Evolutionary conservation across 2,888 invertebrate species (phyloP).

Genomic region (Drosophila leonis): DNA sequence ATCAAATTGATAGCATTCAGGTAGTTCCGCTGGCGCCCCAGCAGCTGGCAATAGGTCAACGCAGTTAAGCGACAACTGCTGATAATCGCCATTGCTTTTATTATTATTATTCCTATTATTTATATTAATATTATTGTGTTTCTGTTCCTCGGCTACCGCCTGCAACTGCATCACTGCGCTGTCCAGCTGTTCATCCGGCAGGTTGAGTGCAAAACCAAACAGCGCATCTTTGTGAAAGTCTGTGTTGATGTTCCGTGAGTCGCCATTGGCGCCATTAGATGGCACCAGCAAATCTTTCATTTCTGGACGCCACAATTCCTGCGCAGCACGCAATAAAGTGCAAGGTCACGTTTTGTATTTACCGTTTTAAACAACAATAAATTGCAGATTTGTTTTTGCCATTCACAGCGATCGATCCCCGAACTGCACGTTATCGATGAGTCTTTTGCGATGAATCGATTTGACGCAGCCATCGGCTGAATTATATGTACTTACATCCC

Average conservation of each 20-base stretch:
- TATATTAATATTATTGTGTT: constrained; percentile 27
- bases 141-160: constrained; percentile 49
- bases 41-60: constrained; percentile 40
- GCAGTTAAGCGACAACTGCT: constrained; percentile 34
- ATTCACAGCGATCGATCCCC: constrained; percentile 35
- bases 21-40: constrained; percentile 19
- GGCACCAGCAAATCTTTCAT: constrained; percentile 54
- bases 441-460: constrained; percentile 5
- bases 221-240: constrained; percentile 54
- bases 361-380: constrained; percentile 24
- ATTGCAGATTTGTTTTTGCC: constrained; percentile 28
- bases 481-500: constrained; percentile 22
- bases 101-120: constrained; percentile 2
- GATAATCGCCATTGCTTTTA: constrained; percentile 36
- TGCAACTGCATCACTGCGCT: constrained; percentile 57
- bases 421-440: constrained; percentile 14
- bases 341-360: constrained; percentile 32
- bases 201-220: constrained; percentile 41
- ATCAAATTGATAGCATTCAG: constrained; percentile 44
- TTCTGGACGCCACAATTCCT: constrained; percentile 4
- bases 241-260: constrained; percentile 24
- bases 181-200: constrained; percentile 56
- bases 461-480: not conserved
- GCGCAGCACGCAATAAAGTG: not conserved
- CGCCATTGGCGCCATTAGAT: constrained; percentile 33